These are phyloP conservation scores for Myotis daubentonii DNA, from an alignment of 2,797 vertebrate genomes.

Conservation along the genomic window DNA sequence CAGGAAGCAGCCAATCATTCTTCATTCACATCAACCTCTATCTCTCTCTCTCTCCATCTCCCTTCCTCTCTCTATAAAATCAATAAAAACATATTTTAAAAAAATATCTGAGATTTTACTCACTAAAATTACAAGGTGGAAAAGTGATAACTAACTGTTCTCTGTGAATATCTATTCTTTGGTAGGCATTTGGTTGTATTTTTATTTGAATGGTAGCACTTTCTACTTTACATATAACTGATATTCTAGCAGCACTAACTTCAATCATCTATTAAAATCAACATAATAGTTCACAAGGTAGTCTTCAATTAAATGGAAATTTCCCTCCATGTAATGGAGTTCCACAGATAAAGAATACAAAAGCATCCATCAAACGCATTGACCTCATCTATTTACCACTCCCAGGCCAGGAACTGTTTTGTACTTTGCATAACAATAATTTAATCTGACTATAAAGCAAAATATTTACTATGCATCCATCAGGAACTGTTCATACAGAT, in stretches of 20 bases:
- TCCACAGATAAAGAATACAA: background rate
- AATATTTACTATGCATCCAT: background rate
- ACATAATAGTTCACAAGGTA: background rate
- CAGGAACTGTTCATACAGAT: background rate
- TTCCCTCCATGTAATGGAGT: background rate
- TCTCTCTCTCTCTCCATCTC: background rate
- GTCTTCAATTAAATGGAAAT: constrained; percentile 3
- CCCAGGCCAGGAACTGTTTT: background rate
- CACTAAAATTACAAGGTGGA: background rate
- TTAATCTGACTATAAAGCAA: background rate
- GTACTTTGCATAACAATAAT: background rate
- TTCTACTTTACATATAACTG: background rate
- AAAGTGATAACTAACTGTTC: background rate
- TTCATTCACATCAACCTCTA: background rate
- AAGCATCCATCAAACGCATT: constrained; percentile 11
- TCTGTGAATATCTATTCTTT: background rate
- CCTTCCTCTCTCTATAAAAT: background rate
- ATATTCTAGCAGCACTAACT: background rate
- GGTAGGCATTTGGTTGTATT: background rate
- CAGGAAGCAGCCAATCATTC: background rate
- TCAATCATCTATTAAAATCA: background rate
- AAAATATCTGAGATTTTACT: background rate
- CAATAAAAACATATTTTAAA: background rate
- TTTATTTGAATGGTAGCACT: background rate
- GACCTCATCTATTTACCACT: background rate